These are phyloP conservation scores for Petaurus breviceps DNA, from an alignment of 2,113 vertebrate genomes.

Conservation along the genomic window DNA sequence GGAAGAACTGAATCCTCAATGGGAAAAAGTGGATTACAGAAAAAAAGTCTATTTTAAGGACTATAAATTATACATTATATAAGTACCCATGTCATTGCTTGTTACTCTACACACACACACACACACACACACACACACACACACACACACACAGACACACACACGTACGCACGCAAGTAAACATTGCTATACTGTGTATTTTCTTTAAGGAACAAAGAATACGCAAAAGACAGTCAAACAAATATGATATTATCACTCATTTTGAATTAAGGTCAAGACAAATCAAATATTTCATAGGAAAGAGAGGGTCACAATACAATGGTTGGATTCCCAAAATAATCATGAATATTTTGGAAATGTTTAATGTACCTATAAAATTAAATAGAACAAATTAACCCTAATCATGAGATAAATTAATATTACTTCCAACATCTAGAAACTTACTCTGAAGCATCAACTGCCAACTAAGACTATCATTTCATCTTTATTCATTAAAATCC, in stretches of 20 bases:
- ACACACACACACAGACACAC: no score
- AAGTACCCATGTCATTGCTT: not conserved
- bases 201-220: not conserved
- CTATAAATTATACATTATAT: not conserved
- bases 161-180: no score
- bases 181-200: no score
- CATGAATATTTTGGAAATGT: slow-evolving; percentile 40
- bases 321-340: slow-evolving; percentile 28
- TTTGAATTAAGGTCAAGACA: not conserved
- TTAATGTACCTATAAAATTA: slow-evolving; percentile 2
- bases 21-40: not conserved
- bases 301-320: not conserved
- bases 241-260: slow-evolving; percentile 26
- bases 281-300: slow-evolving; percentile 28
- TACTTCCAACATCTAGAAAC: slow-evolving; percentile 60
- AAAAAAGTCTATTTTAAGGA: not conserved
- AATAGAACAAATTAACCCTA: slow-evolving; percentile 56
- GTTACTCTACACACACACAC: not conserved
- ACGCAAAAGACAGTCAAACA: rapidly evolving
- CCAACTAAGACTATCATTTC: slow-evolving; percentile 75
- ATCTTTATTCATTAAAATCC: slow-evolving; percentile 82
- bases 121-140: no score
- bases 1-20: slow-evolving; percentile 40
- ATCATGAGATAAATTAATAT: slow-evolving; percentile 40
- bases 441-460: slow-evolving; percentile 71